phyloP scores from a whole-genome alignment of 2,797 vertebrate species.

The Cyclopterus lumpus region DNA sequence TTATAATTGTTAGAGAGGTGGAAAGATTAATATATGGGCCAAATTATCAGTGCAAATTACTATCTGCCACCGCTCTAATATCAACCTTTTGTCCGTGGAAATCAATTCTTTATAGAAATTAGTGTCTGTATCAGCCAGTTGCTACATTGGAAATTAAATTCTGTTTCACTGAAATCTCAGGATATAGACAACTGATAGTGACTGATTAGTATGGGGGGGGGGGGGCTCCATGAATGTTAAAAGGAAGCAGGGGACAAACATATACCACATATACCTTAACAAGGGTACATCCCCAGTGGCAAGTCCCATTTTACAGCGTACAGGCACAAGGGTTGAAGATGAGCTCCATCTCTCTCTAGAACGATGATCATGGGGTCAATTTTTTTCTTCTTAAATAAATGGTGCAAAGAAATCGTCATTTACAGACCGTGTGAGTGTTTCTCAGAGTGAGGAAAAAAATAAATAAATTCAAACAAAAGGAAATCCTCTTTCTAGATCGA shows the following conservation, averaged over 20 bases:
- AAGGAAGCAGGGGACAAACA: background rate
- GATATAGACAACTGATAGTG: background rate
- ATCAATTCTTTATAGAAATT: background rate
- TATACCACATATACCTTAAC: slow-evolving; percentile 14
- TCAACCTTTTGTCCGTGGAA: background rate
- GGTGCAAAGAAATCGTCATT: slow-evolving; percentile 3
- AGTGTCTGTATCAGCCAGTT: background rate
- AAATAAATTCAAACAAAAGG: slow-evolving; percentile 7
- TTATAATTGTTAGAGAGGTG: background rate
- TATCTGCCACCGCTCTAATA: background rate
- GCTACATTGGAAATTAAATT: background rate
- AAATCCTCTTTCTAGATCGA: background rate
- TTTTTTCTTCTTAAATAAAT: background rate
- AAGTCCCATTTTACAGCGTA: slow-evolving; percentile 25
- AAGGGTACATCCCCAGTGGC: slow-evolving; percentile 12
- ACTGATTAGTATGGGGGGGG: background rate
- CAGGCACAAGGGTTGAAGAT: background rate
- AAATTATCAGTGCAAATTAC: background rate
- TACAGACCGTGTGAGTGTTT: background rate
- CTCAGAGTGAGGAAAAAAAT: too few relatives aligned
- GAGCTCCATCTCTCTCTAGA: background rate
- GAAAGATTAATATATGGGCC: background rate
- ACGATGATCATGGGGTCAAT: background rate
- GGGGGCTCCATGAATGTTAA: background rate
- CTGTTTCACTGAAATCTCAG: background rate